Evolutionary conservation across 1,140 invertebrate species (phyloP), one percentile per base, ranked within the genome.

Genomic region (Drosophila subpulchrella): DNA sequence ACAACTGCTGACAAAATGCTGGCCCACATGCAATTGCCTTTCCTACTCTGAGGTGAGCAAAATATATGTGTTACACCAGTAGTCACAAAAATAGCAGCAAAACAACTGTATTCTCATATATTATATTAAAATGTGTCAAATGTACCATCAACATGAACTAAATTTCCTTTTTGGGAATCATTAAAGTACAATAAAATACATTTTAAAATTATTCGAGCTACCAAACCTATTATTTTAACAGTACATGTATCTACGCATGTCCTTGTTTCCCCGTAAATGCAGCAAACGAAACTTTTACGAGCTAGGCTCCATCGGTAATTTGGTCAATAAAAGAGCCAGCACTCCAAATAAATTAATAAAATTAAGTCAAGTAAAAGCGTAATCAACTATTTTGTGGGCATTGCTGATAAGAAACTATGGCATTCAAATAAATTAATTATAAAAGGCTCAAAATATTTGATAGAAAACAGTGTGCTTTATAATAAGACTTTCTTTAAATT

Each of bases 11-110:
- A 46, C 68, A 53, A 62, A 54, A 62, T 56, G 53, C 46, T 34
- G 41, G 42, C 41, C 54, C 71, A 75, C 71, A 75, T 75, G 73
- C 71, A 66, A 66, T 66, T 66, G 53, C 12, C 47, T 13, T 38
- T 62, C 36, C 10, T 11, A 30, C 51, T 36, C 17, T 6, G 17
- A 48, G 32, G 38, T 70, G 17, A 24, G 8, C 15, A 10, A 12
- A 10, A 13, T 3, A 36, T 15, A 50, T 59, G 42, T 27, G 5
- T 13, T 38, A 55, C 42, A 20, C 53, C 66, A 58, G 58, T 47
- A 15, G 34, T 15, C 32, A 51, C 6, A 20, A 12, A 0, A 51
- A 3, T 17, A 34, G n/a, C 13, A 39, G 12, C 13, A 3, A 39
- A 13, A 4, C 15, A 13, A 11, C 15, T 42, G 1, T 1, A 7